Evolutionary conservation across 2,888 invertebrate genomes (phyloP).

Genomic region (Odiellus spinosus): DNA sequence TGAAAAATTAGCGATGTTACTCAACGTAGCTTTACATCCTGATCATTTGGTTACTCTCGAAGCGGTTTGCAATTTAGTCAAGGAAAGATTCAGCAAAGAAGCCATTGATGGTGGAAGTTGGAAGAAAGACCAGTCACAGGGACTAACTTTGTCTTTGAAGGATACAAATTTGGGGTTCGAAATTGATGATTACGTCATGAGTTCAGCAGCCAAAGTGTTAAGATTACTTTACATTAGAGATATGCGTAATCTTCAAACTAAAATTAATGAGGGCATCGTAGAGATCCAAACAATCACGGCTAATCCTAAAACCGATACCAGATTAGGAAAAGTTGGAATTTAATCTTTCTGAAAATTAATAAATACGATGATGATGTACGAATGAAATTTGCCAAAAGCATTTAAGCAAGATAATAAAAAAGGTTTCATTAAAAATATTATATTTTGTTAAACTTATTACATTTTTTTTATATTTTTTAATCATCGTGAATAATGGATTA

Average conservation of each 20-base stretch:
- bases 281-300: conserved; percentile 82
- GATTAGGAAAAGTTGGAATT: conserved; percentile 73
- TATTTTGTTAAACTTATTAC: too few species aligned
- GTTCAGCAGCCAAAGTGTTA: conserved; percentile 57
- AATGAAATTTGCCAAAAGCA: too few species aligned
- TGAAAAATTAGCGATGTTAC: conserved; percentile 53
- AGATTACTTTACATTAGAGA: conserved; percentile 67
- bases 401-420: too few species aligned
- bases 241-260: conserved; percentile 70
- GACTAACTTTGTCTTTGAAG: not conserved
- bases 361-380: too few species aligned
- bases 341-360: too few species aligned
- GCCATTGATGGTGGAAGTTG: conserved; percentile 38
- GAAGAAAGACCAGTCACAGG: not conserved
- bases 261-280: conserved; percentile 86
- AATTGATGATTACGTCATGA: conserved; percentile 38
- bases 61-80: conserved; percentile 46
- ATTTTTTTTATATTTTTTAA: too few species aligned
- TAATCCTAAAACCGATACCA: conserved; percentile 89
- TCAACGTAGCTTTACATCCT: conserved; percentile 64
- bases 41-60: conserved; percentile 54
- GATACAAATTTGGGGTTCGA: not conserved
- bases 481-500: too few species aligned
- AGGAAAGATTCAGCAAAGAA: conserved; percentile 41
- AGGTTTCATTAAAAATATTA: too few species aligned